These are phyloP conservation scores for Drosophila tanythrix DNA, from an alignment of 2,888 invertebrate genomes.

Conservation along the genomic window DNA sequence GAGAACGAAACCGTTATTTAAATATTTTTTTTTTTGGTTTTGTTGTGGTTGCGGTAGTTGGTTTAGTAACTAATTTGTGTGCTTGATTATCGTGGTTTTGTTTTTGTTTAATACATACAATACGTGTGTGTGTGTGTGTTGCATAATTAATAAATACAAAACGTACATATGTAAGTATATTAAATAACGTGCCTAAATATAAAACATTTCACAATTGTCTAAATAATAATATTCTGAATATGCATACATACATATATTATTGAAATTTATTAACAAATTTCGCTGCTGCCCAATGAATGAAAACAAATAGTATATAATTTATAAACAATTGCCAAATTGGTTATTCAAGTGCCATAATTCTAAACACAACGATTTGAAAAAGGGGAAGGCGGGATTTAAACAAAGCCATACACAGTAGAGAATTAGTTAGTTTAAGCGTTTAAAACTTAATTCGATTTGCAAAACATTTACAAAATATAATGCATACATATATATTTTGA, in stretches of 20 bases:
- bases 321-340: constrained; percentile 67
- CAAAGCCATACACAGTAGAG: constrained; percentile 50
- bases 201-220: constrained; percentile 75
- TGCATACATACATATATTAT: constrained; percentile 15
- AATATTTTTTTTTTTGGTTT: constrained; percentile 31
- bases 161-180: constrained; percentile 63
- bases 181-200: constrained; percentile 76
- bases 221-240: constrained; percentile 69
- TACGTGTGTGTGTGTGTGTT: constrained; percentile 30
- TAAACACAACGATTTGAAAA: constrained; percentile 50
- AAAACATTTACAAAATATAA: constrained; percentile 53
- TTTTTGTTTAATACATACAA: constrained; percentile 41
- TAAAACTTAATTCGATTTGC: constrained; percentile 61
- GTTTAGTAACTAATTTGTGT: constrained; percentile 55
- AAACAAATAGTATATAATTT: constrained; percentile 46
- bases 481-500: constrained; percentile 25
- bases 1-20: constrained; percentile 71
- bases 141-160: constrained; percentile 66
- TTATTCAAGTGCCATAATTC: constrained; percentile 43
- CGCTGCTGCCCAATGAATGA: constrained; percentile 69
- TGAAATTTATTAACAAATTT: constrained; percentile 63
- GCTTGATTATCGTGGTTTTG: constrained; percentile 26
- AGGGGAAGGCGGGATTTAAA: constrained; percentile 33
- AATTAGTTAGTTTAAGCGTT: constrained; percentile 60
- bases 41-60: constrained; percentile 38